phyloP scores from a whole-genome alignment of 1,140 invertebrate species.

The Trichoplusia ni region DNA sequence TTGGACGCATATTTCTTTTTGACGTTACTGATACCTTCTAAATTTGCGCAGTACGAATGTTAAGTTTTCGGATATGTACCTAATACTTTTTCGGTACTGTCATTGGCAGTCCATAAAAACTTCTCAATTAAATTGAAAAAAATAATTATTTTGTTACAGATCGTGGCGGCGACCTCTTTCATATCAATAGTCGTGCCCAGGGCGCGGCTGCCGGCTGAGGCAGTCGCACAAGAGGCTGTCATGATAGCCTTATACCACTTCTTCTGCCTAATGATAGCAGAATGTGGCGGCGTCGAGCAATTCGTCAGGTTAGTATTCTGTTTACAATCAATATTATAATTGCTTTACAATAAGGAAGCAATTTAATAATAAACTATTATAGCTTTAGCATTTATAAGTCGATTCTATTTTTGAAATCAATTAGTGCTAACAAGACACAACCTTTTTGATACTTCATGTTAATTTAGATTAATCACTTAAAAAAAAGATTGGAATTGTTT shows the following conservation, averaged over 20 bases:
- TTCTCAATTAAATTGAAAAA: background rate
- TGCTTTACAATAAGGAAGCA: constrained; percentile 14
- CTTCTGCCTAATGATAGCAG: constrained; percentile 83
- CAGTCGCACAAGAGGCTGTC: constrained; percentile 83
- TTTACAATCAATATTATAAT: background rate
- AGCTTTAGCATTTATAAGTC: constrained; percentile 17
- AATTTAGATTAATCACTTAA: no score
- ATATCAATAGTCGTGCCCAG: constrained; percentile 83
- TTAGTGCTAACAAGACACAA: no score
- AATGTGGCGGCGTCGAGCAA: constrained; percentile 83
- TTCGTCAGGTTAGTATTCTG: constrained; percentile 72
- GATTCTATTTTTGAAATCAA: no score
- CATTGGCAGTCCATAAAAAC: no score
- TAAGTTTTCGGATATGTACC: no score
- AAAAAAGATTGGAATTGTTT: no score
- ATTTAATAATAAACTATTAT: constrained; percentile 13
- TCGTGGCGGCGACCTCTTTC: constrained; percentile 81
- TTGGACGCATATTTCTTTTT: no score
- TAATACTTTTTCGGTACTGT: no score
- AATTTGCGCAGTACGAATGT: no score
- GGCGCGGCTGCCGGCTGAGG: constrained; percentile 83
- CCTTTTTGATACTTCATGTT: no score
- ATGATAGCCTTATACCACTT: constrained; percentile 85
- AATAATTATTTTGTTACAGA: constrained; percentile 61
- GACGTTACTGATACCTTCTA: no score